Evolutionary conservation across 2,113 vertebrate species (phyloP).

Genomic region (Alethe diademata): DNA sequence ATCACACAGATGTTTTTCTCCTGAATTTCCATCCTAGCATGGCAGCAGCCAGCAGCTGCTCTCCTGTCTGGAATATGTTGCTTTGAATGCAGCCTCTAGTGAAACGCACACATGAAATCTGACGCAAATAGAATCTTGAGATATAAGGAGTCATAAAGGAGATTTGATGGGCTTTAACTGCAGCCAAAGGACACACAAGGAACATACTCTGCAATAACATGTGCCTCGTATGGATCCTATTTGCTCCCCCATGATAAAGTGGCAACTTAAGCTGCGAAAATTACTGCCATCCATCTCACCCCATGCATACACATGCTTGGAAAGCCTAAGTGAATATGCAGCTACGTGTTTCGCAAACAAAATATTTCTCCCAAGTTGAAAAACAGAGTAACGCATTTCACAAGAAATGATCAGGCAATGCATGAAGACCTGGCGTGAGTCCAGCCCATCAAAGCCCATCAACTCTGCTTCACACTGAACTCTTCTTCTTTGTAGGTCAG

Average conservation of each 20-base stretch:
- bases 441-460: not conserved
- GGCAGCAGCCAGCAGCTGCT: not conserved
- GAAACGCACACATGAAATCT: not conserved
- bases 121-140: constrained; percentile 9
- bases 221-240: constrained; percentile 47
- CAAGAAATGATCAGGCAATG: not conserved
- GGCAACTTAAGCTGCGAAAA: constrained; percentile 74
- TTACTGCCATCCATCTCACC: constrained; percentile 81
- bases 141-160: constrained; percentile 32
- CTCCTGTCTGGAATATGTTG: not conserved
- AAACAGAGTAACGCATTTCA: not conserved
- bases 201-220: not conserved
- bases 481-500: not conserved
- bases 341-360: constrained; percentile 23
- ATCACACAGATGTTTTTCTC: not conserved
- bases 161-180: constrained; percentile 39
- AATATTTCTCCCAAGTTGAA: not conserved
- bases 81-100: not conserved
- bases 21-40: not conserved
- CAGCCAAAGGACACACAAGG: not conserved
- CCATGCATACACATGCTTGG: constrained; percentile 28
- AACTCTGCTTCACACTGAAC: not conserved
- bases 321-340: constrained; percentile 20
- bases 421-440: not conserved
- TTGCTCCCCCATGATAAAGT: constrained; percentile 75